Evolutionary conservation across 2,797 vertebrate genomes (phyloP).

Genomic region (Sebastes minor): DNA sequence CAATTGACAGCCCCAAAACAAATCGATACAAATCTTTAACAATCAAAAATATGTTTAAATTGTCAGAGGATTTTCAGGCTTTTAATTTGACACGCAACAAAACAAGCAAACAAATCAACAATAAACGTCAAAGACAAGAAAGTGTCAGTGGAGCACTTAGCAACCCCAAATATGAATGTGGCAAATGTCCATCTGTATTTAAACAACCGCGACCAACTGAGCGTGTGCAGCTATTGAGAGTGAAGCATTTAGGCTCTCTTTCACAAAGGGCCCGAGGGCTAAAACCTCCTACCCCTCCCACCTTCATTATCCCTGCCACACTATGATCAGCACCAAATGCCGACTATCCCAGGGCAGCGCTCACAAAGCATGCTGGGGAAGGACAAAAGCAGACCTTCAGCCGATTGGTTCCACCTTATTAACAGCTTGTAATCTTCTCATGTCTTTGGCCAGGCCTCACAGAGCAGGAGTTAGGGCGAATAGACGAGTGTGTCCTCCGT

Average conservation of each 20-base stretch:
- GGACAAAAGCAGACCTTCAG: slow-evolving; percentile 85
- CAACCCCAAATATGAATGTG: slow-evolving; percentile 63
- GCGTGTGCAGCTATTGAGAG: slow-evolving; percentile 76
- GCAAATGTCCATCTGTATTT: slow-evolving; percentile 70
- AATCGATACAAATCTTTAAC: neutral
- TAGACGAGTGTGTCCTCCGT: slow-evolving; percentile 62
- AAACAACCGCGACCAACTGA: slow-evolving; percentile 76
- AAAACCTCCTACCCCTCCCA: slow-evolving; percentile 69
- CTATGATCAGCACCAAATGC: slow-evolving; percentile 86
- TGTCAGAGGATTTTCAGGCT: neutral
- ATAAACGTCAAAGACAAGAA: neutral
- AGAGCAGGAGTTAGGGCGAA: slow-evolving; percentile 65
- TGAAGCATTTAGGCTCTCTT: slow-evolving; percentile 72
- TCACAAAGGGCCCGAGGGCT: slow-evolving; percentile 78
- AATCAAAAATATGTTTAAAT: neutral
- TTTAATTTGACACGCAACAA: neutral
- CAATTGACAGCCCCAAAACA: neutral
- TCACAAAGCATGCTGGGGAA: slow-evolving; percentile 88
- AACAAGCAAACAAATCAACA: neutral
- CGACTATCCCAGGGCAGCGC: slow-evolving; percentile 90
- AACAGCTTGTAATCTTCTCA: slow-evolving; percentile 99
- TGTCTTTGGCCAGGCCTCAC: slow-evolving; percentile 84
- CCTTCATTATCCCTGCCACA: slow-evolving; percentile 74
- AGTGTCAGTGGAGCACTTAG: slow-evolving; percentile 57
- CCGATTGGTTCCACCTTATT: slow-evolving; percentile 98